Base-by-base conservation (phyloP, 2,797 vertebrate genomes). In the Dermochelys coriacea region DNA sequence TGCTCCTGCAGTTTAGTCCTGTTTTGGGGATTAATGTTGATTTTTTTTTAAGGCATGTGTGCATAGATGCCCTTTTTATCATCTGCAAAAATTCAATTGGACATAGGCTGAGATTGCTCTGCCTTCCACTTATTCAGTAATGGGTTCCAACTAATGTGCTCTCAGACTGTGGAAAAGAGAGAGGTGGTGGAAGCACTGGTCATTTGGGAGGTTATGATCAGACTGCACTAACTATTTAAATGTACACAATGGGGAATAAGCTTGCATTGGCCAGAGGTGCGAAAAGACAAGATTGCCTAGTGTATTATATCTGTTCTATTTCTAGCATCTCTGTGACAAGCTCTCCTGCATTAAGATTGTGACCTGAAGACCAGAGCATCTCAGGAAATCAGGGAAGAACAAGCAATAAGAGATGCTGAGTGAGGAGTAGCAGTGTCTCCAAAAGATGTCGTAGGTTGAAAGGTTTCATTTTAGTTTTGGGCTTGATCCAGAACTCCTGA, bases 181-280 rank as follows among this genome's bases (percentile, higher is more conserved):
- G 1, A 18, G 55, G 64, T 4, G 25, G 16, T 79, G 16, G 41
- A 79, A 81, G 19, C 50, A 29, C n/a, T 37, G 15, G n/a, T 71
- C 15, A 6, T 16, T 54, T 75, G 31, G 64, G 51, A 81, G 34
- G 74, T 29, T 47, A 47, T 16, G 25, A 75, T 27, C 25, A 29
- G 25, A 27, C 45, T 75, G 41, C 45, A 29, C 23, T 49, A 16
- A 14, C 19, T 4, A 18, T 47, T 75, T 78, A 47, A 87, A 37
- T 89, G 50, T 19, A 9, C 11, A 4, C 8, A 4, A 14, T 4
- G 47, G 75, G n/a, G 81, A 49, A 0, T 0, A 14, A 75, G 41
- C 6, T 29, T 45, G 15, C 21, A 7, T 49, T 41, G 61, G 15
- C 25, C 23, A 9, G 37, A 75, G 23, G 47, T 34, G 18, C n/a